Conservation (phyloP, 2,797 vertebrate species). For the Phylloscopus collybita region DNA sequence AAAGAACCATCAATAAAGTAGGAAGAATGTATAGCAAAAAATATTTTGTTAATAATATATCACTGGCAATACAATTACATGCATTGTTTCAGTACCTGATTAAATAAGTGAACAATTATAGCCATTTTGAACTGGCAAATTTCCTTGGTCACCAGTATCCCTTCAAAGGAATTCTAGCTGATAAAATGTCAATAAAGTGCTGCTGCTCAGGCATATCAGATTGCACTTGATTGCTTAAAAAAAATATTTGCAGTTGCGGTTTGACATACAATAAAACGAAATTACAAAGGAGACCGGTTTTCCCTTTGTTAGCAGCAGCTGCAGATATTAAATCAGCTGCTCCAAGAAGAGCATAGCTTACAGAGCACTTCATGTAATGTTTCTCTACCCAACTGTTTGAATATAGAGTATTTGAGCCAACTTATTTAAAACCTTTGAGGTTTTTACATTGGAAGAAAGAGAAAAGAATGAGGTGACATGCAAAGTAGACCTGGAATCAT, state of each 20-base stretch:
- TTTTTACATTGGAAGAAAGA: not conserved
- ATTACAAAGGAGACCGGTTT: constrained; percentile 41
- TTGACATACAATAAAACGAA: constrained; percentile 39
- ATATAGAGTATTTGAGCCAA: not conserved
- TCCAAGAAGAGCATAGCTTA: constrained; percentile 7
- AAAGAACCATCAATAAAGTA: constrained; percentile 38
- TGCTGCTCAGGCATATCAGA: constrained; percentile 63
- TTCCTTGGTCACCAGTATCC: constrained; percentile 42
- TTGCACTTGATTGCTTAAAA: constrained; percentile 41
- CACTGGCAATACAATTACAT: constrained; percentile 58
- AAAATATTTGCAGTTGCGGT: constrained; percentile 31
- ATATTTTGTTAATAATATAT: constrained; percentile 57
- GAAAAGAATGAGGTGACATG: not conserved
- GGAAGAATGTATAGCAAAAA: constrained; percentile 52
- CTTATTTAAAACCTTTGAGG: not conserved
- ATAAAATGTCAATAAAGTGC: constrained; percentile 68
- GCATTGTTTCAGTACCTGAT: constrained; percentile 68
- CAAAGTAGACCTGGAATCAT: not conserved
- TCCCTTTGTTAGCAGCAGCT: constrained; percentile 51
- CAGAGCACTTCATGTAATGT: not conserved
- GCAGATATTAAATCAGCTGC: constrained; percentile 22
- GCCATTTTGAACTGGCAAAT: constrained; percentile 54
- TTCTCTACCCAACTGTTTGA: not conserved
- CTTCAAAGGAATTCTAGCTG: constrained; percentile 59
- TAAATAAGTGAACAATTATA: constrained; percentile 63